Evolutionary conservation across 2,797 vertebrate species (phyloP), one percentile per base, ranked within the genome.

Genomic region (Acipenser transmontanus): DNA sequence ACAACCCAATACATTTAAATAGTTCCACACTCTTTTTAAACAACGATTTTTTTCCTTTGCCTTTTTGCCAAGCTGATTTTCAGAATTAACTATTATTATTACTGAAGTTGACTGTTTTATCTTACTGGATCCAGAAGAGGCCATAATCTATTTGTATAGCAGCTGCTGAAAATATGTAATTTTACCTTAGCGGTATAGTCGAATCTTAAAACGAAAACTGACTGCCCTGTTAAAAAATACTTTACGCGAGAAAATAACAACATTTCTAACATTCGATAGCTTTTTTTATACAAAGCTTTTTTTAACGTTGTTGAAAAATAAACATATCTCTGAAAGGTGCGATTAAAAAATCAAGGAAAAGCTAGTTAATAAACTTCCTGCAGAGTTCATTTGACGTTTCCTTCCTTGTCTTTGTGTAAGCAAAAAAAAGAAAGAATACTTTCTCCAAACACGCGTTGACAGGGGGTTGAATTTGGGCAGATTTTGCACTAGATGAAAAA

Each of bases 401-500:
- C 52, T 63, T 63, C 47, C 51, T 47, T 50, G 59, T 59, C 47
- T 59, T 51, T 49, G 47, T 7, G 56, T 47, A 20, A 56, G n/a
- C 20, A 13, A 60, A 20, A 52, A 20, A 63, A 63, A 68, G 62
- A 65, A 61, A 64, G 50, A 59, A 47, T 64, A 66, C 52, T 68
- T 70, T 68, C 60, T 47, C 52, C 66, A 47, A 67, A 61, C 67
- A 64, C 6, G 61, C 63, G 66, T 49, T 12, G 14, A 0, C 75
- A 74, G 67, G 66, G 61, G 47, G 66, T 52, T 51, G 61, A 66
- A 73, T 70, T 73, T 68, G 63, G 61, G 48, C 14, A 59, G 59
- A 68, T 64, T 71, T 71, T 64, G 54, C 17, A 65, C 51, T 64
- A n/a, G 57, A 17, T 60, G 70, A 71, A 71, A 64, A 66, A 10